These are phyloP conservation scores for Malthinus flaveolus DNA, from an alignment of 2,888 invertebrate genomes.

Conservation along the genomic window DNA sequence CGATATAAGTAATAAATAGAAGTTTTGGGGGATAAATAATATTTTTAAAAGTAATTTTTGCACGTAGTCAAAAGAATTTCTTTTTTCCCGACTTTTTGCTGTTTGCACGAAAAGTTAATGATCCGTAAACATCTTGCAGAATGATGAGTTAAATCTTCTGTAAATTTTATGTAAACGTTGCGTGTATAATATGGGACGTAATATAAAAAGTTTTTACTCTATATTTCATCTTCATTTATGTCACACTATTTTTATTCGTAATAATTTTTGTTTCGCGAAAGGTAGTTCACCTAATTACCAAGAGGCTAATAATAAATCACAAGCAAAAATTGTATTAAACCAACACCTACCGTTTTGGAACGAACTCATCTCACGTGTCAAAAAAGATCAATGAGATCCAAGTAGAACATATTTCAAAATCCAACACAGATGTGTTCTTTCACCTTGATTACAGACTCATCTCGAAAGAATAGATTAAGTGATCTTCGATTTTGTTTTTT, in stretches of 20 bases:
- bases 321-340: not conserved
- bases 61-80: not conserved
- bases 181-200: slow-evolving; percentile 16
- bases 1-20: too few relatives aligned
- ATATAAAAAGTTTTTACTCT: slow-evolving; percentile 14
- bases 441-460: slow-evolving; percentile 24
- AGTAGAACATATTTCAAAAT: slow-evolving; percentile 33
- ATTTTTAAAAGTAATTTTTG: too few relatives aligned
- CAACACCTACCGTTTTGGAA: not conserved
- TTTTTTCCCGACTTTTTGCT: slow-evolving; percentile 5
- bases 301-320: not conserved
- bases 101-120: slow-evolving; percentile 18
- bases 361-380: slow-evolving; percentile 25
- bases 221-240: slow-evolving; percentile 10
- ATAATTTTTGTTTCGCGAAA: not conserved
- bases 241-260: slow-evolving; percentile 2
- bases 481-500: slow-evolving; percentile 14
- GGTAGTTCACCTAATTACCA: too few relatives aligned
- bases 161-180: slow-evolving; percentile 21
- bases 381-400: slow-evolving; percentile 30
- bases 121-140: slow-evolving; percentile 21
- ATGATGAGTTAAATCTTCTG: slow-evolving; percentile 21
- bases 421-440: slow-evolving; percentile 31
- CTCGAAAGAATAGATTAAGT: slow-evolving; percentile 20
- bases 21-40: too few relatives aligned